Conservation (phyloP, 2,888 invertebrate genomes). For the Zhengitettix transpicula region DNA sequence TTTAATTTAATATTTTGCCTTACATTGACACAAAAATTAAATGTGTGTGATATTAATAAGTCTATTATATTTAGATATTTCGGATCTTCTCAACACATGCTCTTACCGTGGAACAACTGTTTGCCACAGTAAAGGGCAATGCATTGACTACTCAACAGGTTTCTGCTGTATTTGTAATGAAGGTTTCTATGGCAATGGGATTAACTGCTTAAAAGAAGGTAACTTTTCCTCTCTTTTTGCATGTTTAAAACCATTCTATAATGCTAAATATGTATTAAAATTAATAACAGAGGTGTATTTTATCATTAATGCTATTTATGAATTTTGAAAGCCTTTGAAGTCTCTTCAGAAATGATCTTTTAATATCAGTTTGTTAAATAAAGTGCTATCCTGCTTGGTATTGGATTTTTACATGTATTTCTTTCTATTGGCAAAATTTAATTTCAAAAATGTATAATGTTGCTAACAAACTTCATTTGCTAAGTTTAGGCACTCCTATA, state of each 20-base stretch:
- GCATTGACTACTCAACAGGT: constrained; percentile 65
- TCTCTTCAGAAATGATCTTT: too few species aligned
- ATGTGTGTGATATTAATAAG: not conserved
- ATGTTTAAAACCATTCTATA: too few species aligned
- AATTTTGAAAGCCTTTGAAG: too few species aligned
- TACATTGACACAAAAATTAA: constrained; percentile 13
- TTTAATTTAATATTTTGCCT: constrained; percentile 13
- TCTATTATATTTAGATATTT: not conserved
- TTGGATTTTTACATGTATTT: too few species aligned
- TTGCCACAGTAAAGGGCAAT: constrained; percentile 69
- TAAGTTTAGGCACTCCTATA: constrained; percentile 52
- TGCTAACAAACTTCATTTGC: not conserved
- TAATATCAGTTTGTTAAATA: too few species aligned
- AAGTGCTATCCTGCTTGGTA: too few species aligned
- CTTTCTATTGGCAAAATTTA: constrained; percentile 3
- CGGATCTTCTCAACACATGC: constrained; percentile 25
- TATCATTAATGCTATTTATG: too few species aligned
- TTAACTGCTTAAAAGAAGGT: constrained; percentile 66
- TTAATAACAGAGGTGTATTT: too few species aligned
- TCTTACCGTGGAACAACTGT: constrained; percentile 46
- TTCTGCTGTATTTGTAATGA: constrained; percentile 78
- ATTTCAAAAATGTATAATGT: not conserved
- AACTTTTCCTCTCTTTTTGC: not conserved
- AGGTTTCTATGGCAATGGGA: constrained; percentile 87
- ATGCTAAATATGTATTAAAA: too few species aligned